Base-by-base conservation (phyloP, 2,888 invertebrate species). In the Phyto melanocephala region DNA sequence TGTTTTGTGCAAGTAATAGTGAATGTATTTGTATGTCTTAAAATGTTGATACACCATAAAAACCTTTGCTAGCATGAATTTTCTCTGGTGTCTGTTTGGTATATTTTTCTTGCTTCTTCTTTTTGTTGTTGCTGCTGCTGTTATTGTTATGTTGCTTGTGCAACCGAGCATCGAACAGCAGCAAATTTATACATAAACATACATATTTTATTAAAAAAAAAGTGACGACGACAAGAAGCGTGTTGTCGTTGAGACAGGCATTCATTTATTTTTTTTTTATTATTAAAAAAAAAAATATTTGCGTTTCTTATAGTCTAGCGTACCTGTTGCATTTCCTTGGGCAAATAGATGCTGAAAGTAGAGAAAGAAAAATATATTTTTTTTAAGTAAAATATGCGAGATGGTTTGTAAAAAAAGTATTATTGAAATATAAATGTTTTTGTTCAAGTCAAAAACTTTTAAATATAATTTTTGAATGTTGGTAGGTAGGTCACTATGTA, bases 251-350 rank as follows among this genome's bases (percentile, higher is more conserved):
- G 56, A 42, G 63, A 76, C 58, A 71, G 62, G 28, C 37, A 75
- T 56, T 65, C 63, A 54, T 56, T 65, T 56, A 54, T 20, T 13
- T 2, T 52, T 37, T 56, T 60, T 37, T 42, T 62, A 13, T 10
- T 22, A 20, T 58, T 65, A 17, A 15, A 17, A 8, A 76, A 68
- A 47, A 35, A n/a, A 13, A 60, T 17, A 47, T 70, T 47, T 82
- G 42, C 37, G 45, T 65, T 50, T 67, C 52, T 72, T 65, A 11
- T 45, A 20, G 42, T 62, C 22, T 37, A 72, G 37, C 71, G 65
- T 79, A 82, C 82, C 82, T 82, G 82, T 82, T 82, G 79, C 82
- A 79, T 54, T 71, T 70, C 33, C 70, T 70, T 45, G 63, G 50
- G 63, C 70, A 75, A 63, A 63, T n/a, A 45, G 42, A 60, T 74